Evolutionary conservation across 2,888 invertebrate genomes (phyloP), one percentile per base, ranked within the genome.

Genomic region (Brassicogethes aeneus): DNA sequence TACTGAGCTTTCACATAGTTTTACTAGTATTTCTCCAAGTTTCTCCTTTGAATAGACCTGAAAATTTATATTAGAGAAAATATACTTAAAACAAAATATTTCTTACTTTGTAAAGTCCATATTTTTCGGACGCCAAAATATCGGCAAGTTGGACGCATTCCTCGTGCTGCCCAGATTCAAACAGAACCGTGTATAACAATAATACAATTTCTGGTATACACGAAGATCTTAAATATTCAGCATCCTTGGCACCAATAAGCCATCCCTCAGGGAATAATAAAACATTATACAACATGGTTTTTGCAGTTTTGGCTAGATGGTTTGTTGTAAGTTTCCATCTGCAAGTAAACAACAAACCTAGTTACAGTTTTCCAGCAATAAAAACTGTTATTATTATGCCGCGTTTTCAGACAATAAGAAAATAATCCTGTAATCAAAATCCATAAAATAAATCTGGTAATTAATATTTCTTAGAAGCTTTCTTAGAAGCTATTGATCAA

Each of bases 211-310:
- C 85, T 1, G 94, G 94, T 55, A 95, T 80, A 57, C 88, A 91
- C 14, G 85, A 73, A 46, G 82, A 78, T 36, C 92, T 77, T 34
- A 95, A 70, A 51, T 83, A 72, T 29, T 71, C 68, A 7, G 64
- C 63, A 44, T 72, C 73, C 39, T 72, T 70, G 13, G 72, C 67
- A 62, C 92, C 92, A 34, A 80, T 76, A 43, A 95, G 74, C 94
- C 94, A 95, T 3, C 94, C 85, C 53, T 89, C 85, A 2, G 92
- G 89, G 62, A 95, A 94, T 7, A 90, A 65, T 29, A 95, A 64
- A 1, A 94, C 85, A 66, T 93, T 92, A 66, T 85, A 90, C 3
- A 95, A 71, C 38, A 85, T 73, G 45, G 81, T 82, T 54, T 84
- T 84, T 0, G 89, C 84, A 41, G 79, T 82, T 70, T 78, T 74